These are phyloP conservation scores for Amphilophus citrinellus DNA, from an alignment of 2,113 vertebrate species.

Conservation along the genomic window DNA sequence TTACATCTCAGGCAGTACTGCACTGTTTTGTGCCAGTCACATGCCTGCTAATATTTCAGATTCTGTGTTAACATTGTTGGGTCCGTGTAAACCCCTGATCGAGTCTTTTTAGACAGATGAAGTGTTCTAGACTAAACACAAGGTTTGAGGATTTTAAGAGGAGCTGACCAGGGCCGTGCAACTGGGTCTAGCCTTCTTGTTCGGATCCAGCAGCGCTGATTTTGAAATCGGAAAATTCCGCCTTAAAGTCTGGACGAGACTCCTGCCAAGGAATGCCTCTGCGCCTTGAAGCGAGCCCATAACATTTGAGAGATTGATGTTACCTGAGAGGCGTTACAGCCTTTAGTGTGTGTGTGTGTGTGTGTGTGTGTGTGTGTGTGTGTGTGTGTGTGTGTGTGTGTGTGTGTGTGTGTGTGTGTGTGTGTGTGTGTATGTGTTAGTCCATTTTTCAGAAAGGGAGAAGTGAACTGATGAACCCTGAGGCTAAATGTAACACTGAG, in stretches of 20 bases:
- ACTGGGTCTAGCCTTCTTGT: constrained; percentile 34
- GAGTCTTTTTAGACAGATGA: constrained; percentile 38
- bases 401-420: neutral
- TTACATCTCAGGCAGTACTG: neutral
- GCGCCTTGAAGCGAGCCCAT: constrained; percentile 45
- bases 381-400: neutral
- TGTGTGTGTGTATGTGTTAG: neutral
- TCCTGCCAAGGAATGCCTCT: constrained; percentile 65
- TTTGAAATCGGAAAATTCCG: constrained; percentile 69
- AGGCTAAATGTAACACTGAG: neutral
- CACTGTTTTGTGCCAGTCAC: constrained; percentile 5
- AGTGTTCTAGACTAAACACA: constrained; percentile 69
- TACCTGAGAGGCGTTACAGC: constrained; percentile 55
- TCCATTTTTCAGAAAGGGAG: constrained; percentile 5
- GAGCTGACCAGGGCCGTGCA: constrained; percentile 30
- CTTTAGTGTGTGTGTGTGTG: neutral
- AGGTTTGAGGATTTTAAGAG: constrained; percentile 38
- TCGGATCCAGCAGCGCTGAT: constrained; percentile 58
- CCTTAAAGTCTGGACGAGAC: constrained; percentile 38
- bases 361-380: neutral
- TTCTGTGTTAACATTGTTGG: constrained; percentile 3
- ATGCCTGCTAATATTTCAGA: constrained; percentile 8
- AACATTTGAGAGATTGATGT: constrained; percentile 70
- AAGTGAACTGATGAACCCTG: neutral
- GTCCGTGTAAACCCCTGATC: constrained; percentile 9